Base-by-base conservation (phyloP, 2,797 vertebrate species). In the Philypnodon macrostomus region DNA sequence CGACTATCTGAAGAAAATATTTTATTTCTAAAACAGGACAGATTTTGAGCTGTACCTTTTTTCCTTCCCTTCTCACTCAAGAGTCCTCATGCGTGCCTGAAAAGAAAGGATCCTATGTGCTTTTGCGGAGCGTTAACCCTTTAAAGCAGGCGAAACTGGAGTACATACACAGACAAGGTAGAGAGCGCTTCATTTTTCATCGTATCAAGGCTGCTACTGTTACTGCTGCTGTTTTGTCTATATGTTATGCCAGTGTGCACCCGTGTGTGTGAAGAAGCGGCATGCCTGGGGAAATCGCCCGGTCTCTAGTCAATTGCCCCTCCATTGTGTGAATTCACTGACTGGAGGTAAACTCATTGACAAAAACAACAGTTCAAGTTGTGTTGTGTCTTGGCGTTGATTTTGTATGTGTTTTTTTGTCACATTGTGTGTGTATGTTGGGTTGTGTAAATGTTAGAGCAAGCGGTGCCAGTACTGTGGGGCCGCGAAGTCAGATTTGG, bases 111-210 rank as follows among this genome's bases (percentile, higher is more conserved):
- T 47, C 73, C 62, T 69, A 68, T 70, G 67, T 61, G 44, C 45
- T 70, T 73, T 70, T 51, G 53, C 63, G 77, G 62, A 64, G 58
- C 42, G 6, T 63, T 77, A 75, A 80, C 69, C 68, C 64, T 64
- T 64, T 42, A 27, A 63, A 27, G 23, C 18, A 38, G 70, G 48
- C 45, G 71, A 85, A 75, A 56, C 78, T 83, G 84, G 80, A 83
- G 63, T 75, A 72, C 70, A 57, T 66, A 67, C 69, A 53, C 65
- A 66, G 57, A 80, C 72, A 67, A 83, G 84, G 84, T 85, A 86
- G 18, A 55, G 4, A 3, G 14, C 15, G 4, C 7, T 12, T 2
- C 7, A 4, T 14, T 24, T 18, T 40, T 31, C 2, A 11, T 10
- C 4, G 6, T 16, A 14, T 16, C 16, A 48, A 30, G 16, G 15